Evolutionary conservation across 2,888 invertebrate genomes (phyloP).

Genomic region (Craniophora ligustri): DNA sequence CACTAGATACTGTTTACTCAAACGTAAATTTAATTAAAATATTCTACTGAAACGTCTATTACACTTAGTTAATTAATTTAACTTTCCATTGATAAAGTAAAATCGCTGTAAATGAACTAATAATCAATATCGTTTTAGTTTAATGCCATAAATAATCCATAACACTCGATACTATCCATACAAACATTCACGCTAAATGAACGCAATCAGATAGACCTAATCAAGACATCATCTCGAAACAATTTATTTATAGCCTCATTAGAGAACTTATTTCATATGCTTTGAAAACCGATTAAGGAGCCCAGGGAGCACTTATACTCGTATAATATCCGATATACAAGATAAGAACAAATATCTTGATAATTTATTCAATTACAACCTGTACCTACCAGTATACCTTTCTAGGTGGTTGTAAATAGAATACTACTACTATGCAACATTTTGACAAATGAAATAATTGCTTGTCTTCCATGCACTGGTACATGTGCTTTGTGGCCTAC

Average conservation of each 20-base stretch:
- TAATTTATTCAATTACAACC: constrained; percentile 44
- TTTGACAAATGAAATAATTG: constrained; percentile 55
- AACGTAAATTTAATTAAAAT: constrained; percentile 44
- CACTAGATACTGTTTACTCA: constrained; percentile 22
- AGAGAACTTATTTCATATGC: constrained; percentile 38
- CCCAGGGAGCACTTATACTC: constrained; percentile 30
- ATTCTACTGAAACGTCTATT: constrained; percentile 10
- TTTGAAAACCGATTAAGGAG: constrained; percentile 43
- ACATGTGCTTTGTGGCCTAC: constrained; percentile 46
- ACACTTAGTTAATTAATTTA: constrained; percentile 3
- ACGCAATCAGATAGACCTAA: constrained; percentile 46
- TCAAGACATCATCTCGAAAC: constrained; percentile 40
- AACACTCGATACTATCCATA: constrained; percentile 31
- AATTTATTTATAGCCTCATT: constrained; percentile 61
- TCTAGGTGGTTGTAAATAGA: constrained; percentile 13
- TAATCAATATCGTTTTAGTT: constrained; percentile 21
- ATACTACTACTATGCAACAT: constrained; percentile 19
- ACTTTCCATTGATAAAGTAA: constrained; percentile 20
- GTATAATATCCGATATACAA: constrained; percentile 44
- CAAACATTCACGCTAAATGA: constrained; percentile 33
- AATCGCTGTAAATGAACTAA: constrained; percentile 14
- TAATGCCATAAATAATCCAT: constrained; percentile 38
- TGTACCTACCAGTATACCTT: constrained; percentile 8
- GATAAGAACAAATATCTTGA: constrained; percentile 36
- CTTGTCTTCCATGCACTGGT: constrained; percentile 38